Percentiles rank a stretch among this genome's conserved stretches.
These are phyloP conservation scores for Tenthredo mesomela DNA, from an alignment of 2,888 invertebrate genomes.

Conservation along the genomic window DNA sequence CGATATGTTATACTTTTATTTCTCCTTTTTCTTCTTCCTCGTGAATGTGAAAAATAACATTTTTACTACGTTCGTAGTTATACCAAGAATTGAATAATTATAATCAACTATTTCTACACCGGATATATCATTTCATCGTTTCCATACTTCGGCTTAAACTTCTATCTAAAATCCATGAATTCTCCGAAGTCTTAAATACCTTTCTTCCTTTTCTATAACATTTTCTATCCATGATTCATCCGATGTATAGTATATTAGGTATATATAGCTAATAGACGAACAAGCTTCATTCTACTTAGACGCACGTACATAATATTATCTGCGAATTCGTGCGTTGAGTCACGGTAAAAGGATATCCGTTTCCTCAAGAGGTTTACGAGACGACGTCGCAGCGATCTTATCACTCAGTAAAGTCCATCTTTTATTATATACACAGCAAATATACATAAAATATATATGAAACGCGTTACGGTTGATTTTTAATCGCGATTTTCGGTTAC, in stretches of 20 bases:
- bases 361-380: not conserved
- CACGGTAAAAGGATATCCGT: conserved; percentile 14
- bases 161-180: not conserved
- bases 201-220: not conserved
- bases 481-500: not conserved
- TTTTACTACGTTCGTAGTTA: not conserved
- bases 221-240: not conserved
- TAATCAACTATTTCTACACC: conserved; percentile 23
- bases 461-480: not conserved
- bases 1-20: not conserved
- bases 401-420: not conserved
- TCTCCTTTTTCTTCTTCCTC: not conserved
- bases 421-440: not conserved
- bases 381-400: not conserved
- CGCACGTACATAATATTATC: not conserved
- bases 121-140: conserved; percentile 24
- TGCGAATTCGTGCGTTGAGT: conserved; percentile 17
- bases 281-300: not conserved
- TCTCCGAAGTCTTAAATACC: not conserved
- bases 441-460: not conserved
- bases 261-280: not conserved
- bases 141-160: not conserved
- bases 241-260: not conserved
- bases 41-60: not conserved
- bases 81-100: conserved; percentile 35